These are phyloP conservation scores for Temnothorax ravouxi DNA, from an alignment of 2,888 invertebrate species.

Conservation along the genomic window DNA sequence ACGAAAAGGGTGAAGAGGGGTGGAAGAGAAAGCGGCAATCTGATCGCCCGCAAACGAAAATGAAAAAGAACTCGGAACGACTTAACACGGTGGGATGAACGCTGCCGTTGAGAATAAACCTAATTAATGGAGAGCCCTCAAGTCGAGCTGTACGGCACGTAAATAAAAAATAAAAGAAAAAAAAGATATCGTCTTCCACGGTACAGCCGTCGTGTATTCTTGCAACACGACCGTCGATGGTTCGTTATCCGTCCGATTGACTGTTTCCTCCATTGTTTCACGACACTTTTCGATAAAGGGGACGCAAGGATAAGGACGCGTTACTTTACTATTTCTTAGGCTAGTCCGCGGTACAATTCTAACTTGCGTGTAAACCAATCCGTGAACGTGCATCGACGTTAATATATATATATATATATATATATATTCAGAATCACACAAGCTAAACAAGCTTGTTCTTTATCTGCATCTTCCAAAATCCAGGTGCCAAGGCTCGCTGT, in stretches of 20 bases:
- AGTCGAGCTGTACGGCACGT: background rate
- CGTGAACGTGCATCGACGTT: background rate
- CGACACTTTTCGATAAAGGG: background rate
- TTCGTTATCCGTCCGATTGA: background rate
- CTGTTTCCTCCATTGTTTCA: background rate
- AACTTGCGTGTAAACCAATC: background rate
- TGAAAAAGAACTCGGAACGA: background rate
- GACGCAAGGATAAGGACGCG: background rate
- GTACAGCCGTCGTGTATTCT: background rate
- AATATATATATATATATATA: background rate
- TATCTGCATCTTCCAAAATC: background rate
- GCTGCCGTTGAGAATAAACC: background rate
- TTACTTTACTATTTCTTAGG: background rate
- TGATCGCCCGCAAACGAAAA: background rate
- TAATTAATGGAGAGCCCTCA: background rate
- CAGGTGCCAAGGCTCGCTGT: background rate
- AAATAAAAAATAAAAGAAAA: constrained; percentile 3
- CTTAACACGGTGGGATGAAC: background rate
- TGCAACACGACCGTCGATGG: background rate
- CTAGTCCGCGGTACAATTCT: background rate
- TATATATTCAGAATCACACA: background rate
- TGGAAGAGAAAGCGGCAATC: background rate
- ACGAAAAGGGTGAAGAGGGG: background rate
- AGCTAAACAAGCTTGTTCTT: background rate
- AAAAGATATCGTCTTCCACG: background rate